Conservation (phyloP, 2,888 invertebrate species). For the Pristionchus entomophagus region DNA sequence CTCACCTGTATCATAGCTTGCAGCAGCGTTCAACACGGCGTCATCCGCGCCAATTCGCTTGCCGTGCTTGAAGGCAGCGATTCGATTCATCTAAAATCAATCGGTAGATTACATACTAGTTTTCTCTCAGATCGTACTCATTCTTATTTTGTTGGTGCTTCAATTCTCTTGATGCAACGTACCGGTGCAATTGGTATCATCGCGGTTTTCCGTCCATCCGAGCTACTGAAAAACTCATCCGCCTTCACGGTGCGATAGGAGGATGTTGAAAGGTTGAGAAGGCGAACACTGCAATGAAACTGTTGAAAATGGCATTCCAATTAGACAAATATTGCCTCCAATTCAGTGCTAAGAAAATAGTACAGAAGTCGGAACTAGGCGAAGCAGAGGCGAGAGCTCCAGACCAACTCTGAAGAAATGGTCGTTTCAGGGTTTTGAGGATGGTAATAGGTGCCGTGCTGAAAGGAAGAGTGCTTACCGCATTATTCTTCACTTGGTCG, state of each 20-base stretch:
- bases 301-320: neutral
- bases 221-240: neutral
- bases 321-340: too few relatives aligned
- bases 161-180: too few relatives aligned
- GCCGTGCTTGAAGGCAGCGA: constrained; percentile 46
- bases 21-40: constrained; percentile 5
- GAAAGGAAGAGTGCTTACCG: too few relatives aligned
- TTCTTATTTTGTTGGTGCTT: too few relatives aligned
- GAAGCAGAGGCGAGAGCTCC: constrained; percentile 33
- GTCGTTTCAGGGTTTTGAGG: too few relatives aligned
- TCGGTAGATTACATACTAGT: neutral
- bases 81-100: neutral
- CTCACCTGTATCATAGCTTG: constrained; percentile 20
- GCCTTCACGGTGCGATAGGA: neutral
- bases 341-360: constrained; percentile 3
- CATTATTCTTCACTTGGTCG: constrained; percentile 46
- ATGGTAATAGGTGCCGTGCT: too few relatives aligned
- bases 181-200: neutral
- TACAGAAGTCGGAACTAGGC: constrained; percentile 1
- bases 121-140: too few relatives aligned
- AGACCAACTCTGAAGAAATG: constrained; percentile 43
- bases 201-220: neutral
- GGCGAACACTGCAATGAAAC: neutral
- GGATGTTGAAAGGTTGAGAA: neutral
- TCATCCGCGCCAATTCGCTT: constrained; percentile 41